Evolutionary conservation across 2,797 vertebrate species (phyloP), one percentile per base, ranked within the genome.

Genomic region (Fratercula arctica): DNA sequence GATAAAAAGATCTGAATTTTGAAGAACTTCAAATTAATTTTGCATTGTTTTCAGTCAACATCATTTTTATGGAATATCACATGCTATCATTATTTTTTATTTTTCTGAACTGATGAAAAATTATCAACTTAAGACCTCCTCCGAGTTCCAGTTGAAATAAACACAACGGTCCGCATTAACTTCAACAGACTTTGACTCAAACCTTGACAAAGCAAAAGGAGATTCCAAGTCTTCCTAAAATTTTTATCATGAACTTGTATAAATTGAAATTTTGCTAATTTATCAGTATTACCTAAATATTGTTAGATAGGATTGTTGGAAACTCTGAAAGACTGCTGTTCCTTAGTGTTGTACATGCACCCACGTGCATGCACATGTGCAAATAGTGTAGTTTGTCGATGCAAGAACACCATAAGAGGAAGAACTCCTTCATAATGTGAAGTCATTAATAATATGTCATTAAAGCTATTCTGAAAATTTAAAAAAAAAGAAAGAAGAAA

Each of bases 281-380:
- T 79, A 43, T 45, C 16, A n/a, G 10, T 59, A 46, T 50, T 74
- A 50, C 8, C 11, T 45, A 57, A 68, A 57, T 28, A 33, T 31
- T 53, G 2, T 51, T 76, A 53, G 31, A 54, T 21, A 64, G 1
- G 3, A 19, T 16, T 60, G 14, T 33, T 88, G 19, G 45, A 59
- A 82, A 25, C 6, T 50, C 20, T 37, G 46, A 64, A 72, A 88
- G 25, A 10, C 21, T 54, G 8, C 41, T 45, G 8, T 37, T 72
- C 24, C 19, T 60, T 48, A 50, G 14, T 39, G 9, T 72, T 35
- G 63, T 56, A 43, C 1, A 2, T 1, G 2, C 11, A 35, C 0
- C 1, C 25, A 41, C 7, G 25, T 9, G 14, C 11, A 43, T 16
- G 6, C 16, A 29, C 5, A 29, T 16, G 6, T 53, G 17, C 48